phyloP scores from a whole-genome alignment of 2,888 invertebrate species.

The Cataglyphis livida region DNA sequence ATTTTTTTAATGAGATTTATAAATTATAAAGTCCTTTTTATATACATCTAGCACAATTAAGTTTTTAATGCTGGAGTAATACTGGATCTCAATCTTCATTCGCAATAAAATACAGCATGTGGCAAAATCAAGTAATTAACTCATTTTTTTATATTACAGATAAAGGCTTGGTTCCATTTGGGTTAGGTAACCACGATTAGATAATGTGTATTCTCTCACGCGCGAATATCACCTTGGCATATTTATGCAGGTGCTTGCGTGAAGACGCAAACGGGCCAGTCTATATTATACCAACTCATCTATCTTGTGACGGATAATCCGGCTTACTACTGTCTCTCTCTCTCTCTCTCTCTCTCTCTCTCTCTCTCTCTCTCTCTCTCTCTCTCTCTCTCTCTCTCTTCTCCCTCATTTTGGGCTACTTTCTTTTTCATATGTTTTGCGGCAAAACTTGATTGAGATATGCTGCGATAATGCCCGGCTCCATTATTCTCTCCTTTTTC shows the following conservation, averaged over 20 bases:
- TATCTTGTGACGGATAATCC: constrained; percentile 71
- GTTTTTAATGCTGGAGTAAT: neutral
- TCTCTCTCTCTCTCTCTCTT: too few relatives aligned
- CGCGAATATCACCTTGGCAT: constrained; percentile 7
- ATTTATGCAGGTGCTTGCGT: constrained; percentile 31
- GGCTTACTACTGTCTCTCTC: constrained; percentile 55
- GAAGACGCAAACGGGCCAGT: constrained; percentile 33
- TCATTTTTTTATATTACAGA: constrained; percentile 19
- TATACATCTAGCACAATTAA: neutral
- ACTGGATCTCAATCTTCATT: constrained; percentile 2
- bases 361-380: neutral
- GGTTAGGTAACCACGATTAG: constrained; percentile 18
- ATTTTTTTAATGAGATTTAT: constrained; percentile 2
- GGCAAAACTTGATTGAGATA: constrained; percentile 69
- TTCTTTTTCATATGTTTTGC: constrained; percentile 54
- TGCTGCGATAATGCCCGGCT: constrained; percentile 67
- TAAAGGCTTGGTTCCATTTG: neutral
- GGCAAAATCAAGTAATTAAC: constrained; percentile 8
- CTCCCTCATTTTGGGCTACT: constrained; percentile 5
- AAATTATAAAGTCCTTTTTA: neutral
- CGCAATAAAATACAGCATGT: neutral
- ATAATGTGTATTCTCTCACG: neutral
- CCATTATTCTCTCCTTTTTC: constrained; percentile 62
- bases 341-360: too few relatives aligned
- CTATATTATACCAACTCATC: constrained; percentile 52